Evolutionary conservation across 2,797 vertebrate genomes (phyloP).

Genomic region (Gila robusta): DNA sequence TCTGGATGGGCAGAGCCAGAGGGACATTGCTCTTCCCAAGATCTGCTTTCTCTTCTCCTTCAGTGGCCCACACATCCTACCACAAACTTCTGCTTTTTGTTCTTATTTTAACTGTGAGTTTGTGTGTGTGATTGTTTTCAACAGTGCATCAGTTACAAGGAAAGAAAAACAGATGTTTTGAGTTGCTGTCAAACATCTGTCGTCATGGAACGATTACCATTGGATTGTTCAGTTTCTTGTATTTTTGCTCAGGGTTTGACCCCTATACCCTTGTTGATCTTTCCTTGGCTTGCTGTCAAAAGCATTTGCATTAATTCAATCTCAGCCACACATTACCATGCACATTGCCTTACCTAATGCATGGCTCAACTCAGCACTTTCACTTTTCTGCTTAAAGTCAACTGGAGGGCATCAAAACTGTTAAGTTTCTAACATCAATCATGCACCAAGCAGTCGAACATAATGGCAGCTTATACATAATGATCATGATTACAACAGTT

Average conservation of each 20-base stretch:
- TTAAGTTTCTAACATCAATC: conserved; percentile 34
- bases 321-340: conserved; percentile 46
- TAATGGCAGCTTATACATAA: conserved; percentile 29
- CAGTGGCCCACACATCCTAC: conserved; percentile 15
- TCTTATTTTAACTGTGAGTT: conserved; percentile 12
- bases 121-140: conserved; percentile 25
- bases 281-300: conserved; percentile 51
- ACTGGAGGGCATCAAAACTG: conserved; percentile 12
- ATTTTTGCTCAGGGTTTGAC: conserved; percentile 44
- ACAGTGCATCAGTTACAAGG: conserved; percentile 27
- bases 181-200: conserved; percentile 5
- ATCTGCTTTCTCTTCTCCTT: conserved; percentile 15
- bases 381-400: conserved; percentile 46
- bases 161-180: conserved; percentile 30
- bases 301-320: conserved; percentile 40
- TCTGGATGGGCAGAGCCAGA: background rate
- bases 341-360: conserved; percentile 31
- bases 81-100: conserved; percentile 29
- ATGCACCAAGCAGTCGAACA: background rate
- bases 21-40: background rate
- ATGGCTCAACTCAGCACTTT: conserved; percentile 56
- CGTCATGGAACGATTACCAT: conserved; percentile 14
- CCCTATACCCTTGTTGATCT: conserved; percentile 44
- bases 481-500: conserved; percentile 34
- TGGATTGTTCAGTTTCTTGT: conserved; percentile 26